These are phyloP conservation scores for Irena cyanogastra DNA, from an alignment of 2,113 vertebrate species.

Conservation along the genomic window DNA sequence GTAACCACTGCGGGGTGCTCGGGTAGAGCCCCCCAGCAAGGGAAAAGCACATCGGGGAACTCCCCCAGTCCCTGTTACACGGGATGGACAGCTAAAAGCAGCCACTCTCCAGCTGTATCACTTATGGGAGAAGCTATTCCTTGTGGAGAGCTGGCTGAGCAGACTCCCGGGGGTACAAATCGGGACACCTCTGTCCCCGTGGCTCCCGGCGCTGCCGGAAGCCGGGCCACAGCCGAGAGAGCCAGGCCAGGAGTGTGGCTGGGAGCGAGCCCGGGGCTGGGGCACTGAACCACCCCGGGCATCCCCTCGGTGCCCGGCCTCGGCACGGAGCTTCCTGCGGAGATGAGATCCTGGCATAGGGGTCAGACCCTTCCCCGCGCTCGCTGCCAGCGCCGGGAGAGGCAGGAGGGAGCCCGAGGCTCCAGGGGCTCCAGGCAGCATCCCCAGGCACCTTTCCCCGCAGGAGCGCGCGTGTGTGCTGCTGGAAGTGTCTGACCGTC, in stretches of 20 bases:
- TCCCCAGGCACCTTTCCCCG: fast-evolving
- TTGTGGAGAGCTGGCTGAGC: background rate
- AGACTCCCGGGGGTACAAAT: background rate
- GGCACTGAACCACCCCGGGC: background rate
- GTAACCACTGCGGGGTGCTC: fast-evolving
- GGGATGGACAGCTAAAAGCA: fast-evolving
- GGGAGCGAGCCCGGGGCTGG: fast-evolving
- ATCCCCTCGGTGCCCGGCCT: background rate
- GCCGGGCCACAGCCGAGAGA: background rate
- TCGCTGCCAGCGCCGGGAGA: fast-evolving
- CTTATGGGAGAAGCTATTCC: background rate
- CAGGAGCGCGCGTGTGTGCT: fast-evolving
- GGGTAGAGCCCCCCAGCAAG: background rate
- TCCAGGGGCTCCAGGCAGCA: fast-evolving
- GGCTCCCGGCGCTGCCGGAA: background rate
- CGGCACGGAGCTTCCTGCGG: too few species aligned
- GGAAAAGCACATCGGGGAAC: background rate
- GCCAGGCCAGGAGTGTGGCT: fast-evolving
- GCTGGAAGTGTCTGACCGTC: fast-evolving
- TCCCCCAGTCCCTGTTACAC: fast-evolving
- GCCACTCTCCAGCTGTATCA: fast-evolving
- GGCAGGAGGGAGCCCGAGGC: background rate
- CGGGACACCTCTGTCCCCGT: background rate
- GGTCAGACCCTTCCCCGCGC: fast-evolving
- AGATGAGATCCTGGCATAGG: too few species aligned